These are phyloP conservation scores for Cyclura pinguis DNA, from an alignment of 2,797 vertebrate species.

Conservation along the genomic window DNA sequence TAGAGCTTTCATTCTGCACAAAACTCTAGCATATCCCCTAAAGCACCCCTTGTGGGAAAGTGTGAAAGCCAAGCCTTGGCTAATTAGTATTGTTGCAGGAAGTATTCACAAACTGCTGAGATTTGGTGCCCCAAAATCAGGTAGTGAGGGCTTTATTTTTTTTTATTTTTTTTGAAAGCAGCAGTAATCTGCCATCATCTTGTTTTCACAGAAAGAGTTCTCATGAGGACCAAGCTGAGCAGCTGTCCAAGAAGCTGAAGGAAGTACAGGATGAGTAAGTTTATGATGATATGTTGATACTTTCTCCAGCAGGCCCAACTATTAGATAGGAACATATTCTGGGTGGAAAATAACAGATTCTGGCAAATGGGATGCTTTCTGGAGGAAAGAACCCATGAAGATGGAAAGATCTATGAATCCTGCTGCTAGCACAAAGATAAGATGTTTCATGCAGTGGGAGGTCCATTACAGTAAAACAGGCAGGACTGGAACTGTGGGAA, in stretches of 20 bases:
- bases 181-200: background rate
- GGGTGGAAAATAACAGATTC: background rate
- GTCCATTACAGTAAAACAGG: background rate
- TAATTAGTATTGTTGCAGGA: background rate
- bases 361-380: background rate
- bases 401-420: background rate
- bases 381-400: background rate
- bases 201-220: conserved; percentile 24
- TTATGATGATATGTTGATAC: background rate
- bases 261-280: conserved; percentile 50
- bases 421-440: background rate
- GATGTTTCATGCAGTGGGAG: background rate
- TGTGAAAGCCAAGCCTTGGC: too few species aligned
- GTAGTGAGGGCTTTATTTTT: background rate
- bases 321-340: background rate
- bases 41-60: background rate
- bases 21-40: background rate
- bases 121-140: background rate
- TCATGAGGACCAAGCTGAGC: conserved; percentile 5
- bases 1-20: background rate
- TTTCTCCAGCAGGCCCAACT: background rate
- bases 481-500: background rate
- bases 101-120: background rate
- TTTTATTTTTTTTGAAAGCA: background rate
- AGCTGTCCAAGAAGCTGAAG: conserved; percentile 41